Conservation (phyloP, 2,888 invertebrate species). For the Lottia scabra region DNA sequence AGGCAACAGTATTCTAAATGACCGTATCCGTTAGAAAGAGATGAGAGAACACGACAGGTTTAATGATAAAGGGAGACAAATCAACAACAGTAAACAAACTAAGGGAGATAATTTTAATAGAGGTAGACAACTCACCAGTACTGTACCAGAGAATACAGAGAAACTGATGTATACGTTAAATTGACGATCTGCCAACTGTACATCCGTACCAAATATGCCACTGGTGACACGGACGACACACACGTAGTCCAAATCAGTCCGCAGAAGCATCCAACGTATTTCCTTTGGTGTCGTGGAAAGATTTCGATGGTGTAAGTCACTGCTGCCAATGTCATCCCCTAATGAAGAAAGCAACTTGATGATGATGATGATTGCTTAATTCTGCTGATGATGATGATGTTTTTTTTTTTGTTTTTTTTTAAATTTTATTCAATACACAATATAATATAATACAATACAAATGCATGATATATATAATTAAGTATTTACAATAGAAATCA, state of each 20-base stretch:
- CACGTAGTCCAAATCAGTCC: not conserved
- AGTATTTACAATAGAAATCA: no score
- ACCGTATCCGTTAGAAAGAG: no score
- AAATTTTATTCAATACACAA: no score
- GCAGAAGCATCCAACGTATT: not conserved
- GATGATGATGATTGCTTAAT: no score
- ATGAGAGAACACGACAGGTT: no score
- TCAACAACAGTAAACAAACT: not conserved
- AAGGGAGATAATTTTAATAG: not conserved
- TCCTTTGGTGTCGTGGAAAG: not conserved
- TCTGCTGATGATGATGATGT: no score
- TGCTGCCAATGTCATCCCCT: not conserved
- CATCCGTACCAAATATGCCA: not conserved
- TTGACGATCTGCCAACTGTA: not conserved
- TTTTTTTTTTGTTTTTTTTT: no score
- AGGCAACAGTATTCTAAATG: no score
- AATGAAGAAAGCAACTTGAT: no score
- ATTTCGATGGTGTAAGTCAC: not conserved
- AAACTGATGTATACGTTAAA: not conserved
- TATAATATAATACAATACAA: no score
- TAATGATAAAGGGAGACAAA: no score
- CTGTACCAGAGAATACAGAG: not conserved
- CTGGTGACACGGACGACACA: not conserved
- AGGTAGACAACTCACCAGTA: not conserved
- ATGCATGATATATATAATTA: no score